Conservation (phyloP, 2,113 vertebrate genomes). For the Cyrtonyx montezumae region DNA sequence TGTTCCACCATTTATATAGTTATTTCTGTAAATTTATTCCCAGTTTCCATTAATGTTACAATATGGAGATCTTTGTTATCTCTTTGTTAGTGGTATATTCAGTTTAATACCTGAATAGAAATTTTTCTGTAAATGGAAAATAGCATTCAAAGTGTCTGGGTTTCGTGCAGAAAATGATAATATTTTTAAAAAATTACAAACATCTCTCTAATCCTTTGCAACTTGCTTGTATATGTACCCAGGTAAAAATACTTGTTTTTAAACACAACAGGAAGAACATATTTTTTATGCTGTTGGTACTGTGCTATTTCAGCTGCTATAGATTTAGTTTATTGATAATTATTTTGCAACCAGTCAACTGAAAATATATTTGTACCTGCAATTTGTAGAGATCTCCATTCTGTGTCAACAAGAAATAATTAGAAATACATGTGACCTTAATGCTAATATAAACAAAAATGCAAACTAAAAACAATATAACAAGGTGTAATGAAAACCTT, state of each 20-base stretch:
- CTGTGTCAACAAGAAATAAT: neutral
- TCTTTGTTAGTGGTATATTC: neutral
- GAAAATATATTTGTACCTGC: neutral
- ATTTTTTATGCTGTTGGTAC: neutral
- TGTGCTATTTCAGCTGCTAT: neutral
- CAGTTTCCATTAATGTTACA: neutral
- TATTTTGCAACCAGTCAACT: neutral
- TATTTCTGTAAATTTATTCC: neutral
- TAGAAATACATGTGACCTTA: neutral
- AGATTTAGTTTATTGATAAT: neutral
- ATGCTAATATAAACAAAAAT: neutral
- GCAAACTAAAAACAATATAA: neutral
- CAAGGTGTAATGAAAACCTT: neutral
- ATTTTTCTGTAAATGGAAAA: neutral
- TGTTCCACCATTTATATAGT: neutral
- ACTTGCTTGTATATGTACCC: neutral
- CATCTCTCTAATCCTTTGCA: neutral
- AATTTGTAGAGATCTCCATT: neutral
- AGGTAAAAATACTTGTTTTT: neutral
- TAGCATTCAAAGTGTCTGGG: neutral
- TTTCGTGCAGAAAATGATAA: neutral
- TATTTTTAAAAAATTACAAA: rapidly evolving
- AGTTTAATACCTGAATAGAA: neutral
- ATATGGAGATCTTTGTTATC: neutral
- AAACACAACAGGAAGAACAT: neutral